Evolutionary conservation across 2,113 vertebrate genomes (phyloP), one percentile per base, ranked within the genome.

Genomic region (Phalacrocorax pelagicus): DNA sequence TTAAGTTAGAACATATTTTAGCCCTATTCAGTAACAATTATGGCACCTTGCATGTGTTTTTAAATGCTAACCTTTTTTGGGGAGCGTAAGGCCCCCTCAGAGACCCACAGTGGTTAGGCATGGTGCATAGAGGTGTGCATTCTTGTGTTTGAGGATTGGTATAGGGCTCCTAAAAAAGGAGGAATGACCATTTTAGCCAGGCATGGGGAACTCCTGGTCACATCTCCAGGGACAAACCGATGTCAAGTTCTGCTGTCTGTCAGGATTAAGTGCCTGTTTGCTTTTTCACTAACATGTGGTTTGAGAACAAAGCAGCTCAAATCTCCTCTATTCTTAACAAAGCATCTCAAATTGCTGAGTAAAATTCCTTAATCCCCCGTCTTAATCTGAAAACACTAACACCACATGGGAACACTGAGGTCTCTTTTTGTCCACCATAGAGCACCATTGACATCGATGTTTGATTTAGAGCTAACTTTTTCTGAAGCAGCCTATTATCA

Each of bases 231-330:
- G 98, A 98, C 98, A 98, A 98, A 99, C 98, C 96, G 97, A 99
- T 98, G 99, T 99, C 98, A 99, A 98, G 97, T 98, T 98, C 98
- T 98, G 98, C 98, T 98, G 98, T 98, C 98, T 98, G 98, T 98
- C 98, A 99, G 98, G 98, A 99, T 99, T 99, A 99, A 99, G 97
- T 97, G 98, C 98, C 97, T 98, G 98, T 99, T 99, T 99, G 98
- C 98, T 98, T 98, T 99, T 98, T 97, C 94, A 84, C 98, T 98
- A 97, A 97, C 98, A 98, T 97, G 96, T 98, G 98, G 98, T 98
- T 98, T 96, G 95, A 97, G 98, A 98, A 98, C 98, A 98, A 99
- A 99, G 98, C 98, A 97, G 96, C 98, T 98, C 97, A 98, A 98
- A 97, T 98, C 98, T 98, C 97, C 94, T 95, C 97, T 96, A n/a